phyloP scores from a whole-genome alignment of 2,888 invertebrate genomes.

The Pristionchus maxplancki region DNA sequence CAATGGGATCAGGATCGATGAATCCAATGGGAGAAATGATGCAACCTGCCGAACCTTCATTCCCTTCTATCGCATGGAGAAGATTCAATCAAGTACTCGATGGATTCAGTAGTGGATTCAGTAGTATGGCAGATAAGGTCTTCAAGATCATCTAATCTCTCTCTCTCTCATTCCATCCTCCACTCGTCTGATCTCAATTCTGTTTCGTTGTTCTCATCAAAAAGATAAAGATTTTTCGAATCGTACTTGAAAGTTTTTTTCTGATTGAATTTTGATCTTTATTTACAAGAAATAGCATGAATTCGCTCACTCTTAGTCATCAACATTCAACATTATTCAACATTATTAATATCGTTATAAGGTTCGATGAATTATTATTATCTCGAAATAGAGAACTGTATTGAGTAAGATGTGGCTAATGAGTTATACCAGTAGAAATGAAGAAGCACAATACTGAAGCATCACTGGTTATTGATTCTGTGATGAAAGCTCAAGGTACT shows the following conservation, averaged over 20 bases:
- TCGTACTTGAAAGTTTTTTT: not conserved
- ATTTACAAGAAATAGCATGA: too few species aligned
- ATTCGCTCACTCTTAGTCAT: too few species aligned
- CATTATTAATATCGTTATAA: not conserved
- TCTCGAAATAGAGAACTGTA: not conserved
- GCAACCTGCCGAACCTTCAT: conserved; percentile 28
- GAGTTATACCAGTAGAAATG: not conserved
- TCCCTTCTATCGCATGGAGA: conserved; percentile 38
- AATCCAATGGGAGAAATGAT: not conserved
- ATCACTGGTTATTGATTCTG: conserved; percentile 13
- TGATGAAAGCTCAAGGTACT: conserved; percentile 39
- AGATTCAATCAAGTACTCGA: conserved; percentile 46
- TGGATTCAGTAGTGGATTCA: conserved; percentile 51
- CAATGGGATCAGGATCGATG: not conserved
- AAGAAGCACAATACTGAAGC: conserved; percentile 11
- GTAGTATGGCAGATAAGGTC: conserved; percentile 49
- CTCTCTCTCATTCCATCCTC: not conserved
- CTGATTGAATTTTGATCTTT: not conserved
- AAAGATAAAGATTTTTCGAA: not conserved
- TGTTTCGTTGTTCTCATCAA: not conserved
- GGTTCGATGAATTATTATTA: conserved; percentile 10
- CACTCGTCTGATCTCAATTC: not conserved
- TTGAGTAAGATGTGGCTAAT: conserved; percentile 12
- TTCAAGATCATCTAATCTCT: not conserved
- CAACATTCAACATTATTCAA: too few species aligned